These are phyloP conservation scores for Mythimna loreyi DNA, from an alignment of 2,888 invertebrate species.

Conservation along the genomic window DNA sequence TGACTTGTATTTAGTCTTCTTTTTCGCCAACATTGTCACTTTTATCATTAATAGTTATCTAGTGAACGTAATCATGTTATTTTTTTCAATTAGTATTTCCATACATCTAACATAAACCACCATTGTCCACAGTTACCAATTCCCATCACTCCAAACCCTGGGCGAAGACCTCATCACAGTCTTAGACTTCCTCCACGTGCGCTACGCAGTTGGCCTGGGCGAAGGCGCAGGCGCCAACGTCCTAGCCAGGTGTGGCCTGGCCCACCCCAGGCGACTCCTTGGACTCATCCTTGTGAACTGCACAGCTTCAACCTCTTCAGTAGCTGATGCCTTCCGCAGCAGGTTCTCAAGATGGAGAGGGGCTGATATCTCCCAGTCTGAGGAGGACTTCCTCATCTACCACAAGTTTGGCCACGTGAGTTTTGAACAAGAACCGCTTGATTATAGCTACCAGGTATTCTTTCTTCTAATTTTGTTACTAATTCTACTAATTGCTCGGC, in stretches of 20 bases:
- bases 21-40: too few species aligned
- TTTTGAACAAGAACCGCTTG: conserved; percentile 79
- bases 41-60: too few species aligned
- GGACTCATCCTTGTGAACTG: conserved; percentile 96
- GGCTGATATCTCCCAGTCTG: conserved; percentile 95
- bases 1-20: too few species aligned
- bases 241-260: conserved; percentile 95
- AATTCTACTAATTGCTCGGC: conserved; percentile 71
- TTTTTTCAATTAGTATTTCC: too few species aligned
- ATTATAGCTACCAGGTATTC: conserved; percentile 84
- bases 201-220: conserved; percentile 96
- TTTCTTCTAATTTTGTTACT: conserved; percentile 73
- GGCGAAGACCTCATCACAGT: conserved; percentile 96
- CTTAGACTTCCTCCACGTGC: conserved; percentile 95
- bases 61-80: too few species aligned
- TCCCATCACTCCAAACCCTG: conserved; percentile 95
- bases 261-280: conserved; percentile 94
- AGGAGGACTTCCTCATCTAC: conserved; percentile 96
- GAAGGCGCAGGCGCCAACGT: conserved; percentile 97
- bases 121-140: conserved; percentile 92
- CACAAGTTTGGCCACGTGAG: conserved; percentile 98
- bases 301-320: conserved; percentile 96
- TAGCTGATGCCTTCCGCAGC: conserved; percentile 96
- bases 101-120: background rate
- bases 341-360: conserved; percentile 96